Percentiles rank a stretch among this genome's conserved stretches.
Conservation (phyloP, 2,113 vertebrate genomes). For the Probosciger aterrimus region DNA sequence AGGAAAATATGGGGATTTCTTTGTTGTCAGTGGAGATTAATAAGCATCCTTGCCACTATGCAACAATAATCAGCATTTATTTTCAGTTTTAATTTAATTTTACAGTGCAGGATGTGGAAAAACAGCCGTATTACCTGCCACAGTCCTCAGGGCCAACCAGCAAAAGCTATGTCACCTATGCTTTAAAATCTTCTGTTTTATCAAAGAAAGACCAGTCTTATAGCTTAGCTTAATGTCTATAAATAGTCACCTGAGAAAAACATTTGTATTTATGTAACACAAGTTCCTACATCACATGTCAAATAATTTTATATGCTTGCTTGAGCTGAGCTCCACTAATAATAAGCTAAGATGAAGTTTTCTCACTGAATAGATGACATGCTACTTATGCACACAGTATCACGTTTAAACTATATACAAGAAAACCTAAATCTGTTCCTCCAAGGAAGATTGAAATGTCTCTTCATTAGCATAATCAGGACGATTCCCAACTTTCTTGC, state of each 20-base stretch:
- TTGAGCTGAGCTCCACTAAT: neutral
- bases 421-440: neutral
- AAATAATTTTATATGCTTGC: neutral
- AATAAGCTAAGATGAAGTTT: neutral
- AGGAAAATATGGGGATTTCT: neutral
- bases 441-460: neutral
- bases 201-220: neutral
- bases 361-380: neutral
- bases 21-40: neutral
- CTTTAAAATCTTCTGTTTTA: neutral
- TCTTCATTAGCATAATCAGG: neutral
- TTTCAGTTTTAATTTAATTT: neutral
- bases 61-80: neutral
- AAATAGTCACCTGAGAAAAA: neutral
- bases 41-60: neutral
- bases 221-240: neutral
- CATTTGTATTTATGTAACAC: neutral
- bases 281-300: neutral
- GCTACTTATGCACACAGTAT: neutral
- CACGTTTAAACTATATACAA: neutral
- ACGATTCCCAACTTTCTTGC: neutral
- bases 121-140: neutral
- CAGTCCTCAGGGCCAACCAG: neutral
- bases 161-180: neutral
- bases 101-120: neutral